Evolutionary conservation across 1,140 invertebrate species (phyloP).

Genomic region (Trichoplusia ni): DNA sequence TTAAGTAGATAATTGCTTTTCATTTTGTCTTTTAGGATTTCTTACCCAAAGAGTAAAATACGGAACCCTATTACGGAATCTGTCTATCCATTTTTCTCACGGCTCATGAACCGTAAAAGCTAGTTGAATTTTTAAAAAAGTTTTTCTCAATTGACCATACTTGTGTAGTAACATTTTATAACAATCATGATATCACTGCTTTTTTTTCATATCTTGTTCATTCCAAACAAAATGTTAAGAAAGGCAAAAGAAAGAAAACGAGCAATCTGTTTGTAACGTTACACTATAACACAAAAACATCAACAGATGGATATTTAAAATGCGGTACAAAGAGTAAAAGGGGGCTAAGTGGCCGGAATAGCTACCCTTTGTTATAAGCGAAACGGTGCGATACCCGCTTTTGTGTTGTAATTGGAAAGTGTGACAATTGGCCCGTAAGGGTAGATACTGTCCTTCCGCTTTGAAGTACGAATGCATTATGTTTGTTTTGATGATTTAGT

Average conservation of each 20-base stretch:
- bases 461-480: constrained; percentile 42
- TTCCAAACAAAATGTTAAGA: neutral
- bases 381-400: constrained; percentile 46
- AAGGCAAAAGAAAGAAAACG: neutral
- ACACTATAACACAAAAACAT: constrained; percentile 31
- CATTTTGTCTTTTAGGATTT: too few relatives aligned
- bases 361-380: constrained; percentile 56
- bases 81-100: too few relatives aligned
- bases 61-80: too few relatives aligned
- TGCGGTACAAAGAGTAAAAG: constrained; percentile 48
- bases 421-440: constrained; percentile 56
- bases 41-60: too few relatives aligned
- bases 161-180: too few relatives aligned
- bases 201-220: neutral
- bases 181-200: too few relatives aligned
- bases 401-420: constrained; percentile 56
- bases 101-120: too few relatives aligned
- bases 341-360: constrained; percentile 55
- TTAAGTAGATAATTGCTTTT: too few relatives aligned
- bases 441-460: constrained; percentile 51
- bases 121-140: too few relatives aligned
- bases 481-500: constrained; percentile 22
- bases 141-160: too few relatives aligned
- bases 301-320: constrained; percentile 50
- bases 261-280: constrained; percentile 2